Percentiles rank a stretch among this genome's conserved stretches.
Conservation (phyloP, 2,888 invertebrate genomes). For the Drosophila paramelanica region DNA sequence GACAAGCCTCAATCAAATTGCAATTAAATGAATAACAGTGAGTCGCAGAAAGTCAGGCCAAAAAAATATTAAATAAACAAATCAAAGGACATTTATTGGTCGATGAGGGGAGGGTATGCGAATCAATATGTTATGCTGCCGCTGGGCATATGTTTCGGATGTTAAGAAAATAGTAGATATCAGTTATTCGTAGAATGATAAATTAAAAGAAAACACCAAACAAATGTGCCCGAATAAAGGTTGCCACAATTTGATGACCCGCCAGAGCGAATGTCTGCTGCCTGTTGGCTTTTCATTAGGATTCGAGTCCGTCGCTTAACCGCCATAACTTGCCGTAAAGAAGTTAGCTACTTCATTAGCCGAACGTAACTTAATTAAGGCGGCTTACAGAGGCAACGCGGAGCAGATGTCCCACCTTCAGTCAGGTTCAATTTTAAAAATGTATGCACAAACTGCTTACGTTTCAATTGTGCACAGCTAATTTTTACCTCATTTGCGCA, state of each 20-base stretch:
- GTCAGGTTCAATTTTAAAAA: slow-evolving; percentile 57
- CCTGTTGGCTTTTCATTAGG: slow-evolving; percentile 21
- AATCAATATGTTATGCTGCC: neutral
- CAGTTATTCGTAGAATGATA: slow-evolving; percentile 5
- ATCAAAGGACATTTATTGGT: slow-evolving; percentile 55
- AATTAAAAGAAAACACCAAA: slow-evolving; percentile 38
- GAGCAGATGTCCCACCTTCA: neutral
- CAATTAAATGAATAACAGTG: slow-evolving; percentile 67
- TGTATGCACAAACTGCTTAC: slow-evolving; percentile 36
- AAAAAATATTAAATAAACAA: slow-evolving; percentile 61
- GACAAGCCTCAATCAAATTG: slow-evolving; percentile 66
- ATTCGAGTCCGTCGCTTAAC: slow-evolving; percentile 16
- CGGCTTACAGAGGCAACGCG: slow-evolving; percentile 10
- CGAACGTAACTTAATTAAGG: slow-evolving; percentile 68
- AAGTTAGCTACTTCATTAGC: slow-evolving; percentile 72
- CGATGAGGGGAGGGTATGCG: slow-evolving; percentile 33
- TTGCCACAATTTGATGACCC: neutral
- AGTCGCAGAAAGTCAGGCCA: slow-evolving; percentile 34
- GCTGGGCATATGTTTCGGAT: slow-evolving; percentile 14
- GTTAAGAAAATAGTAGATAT: slow-evolving; percentile 1
- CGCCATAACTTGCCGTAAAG: slow-evolving; percentile 61
- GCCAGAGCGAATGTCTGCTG: neutral
- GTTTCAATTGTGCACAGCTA: slow-evolving; percentile 45
- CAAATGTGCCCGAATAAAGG: neutral
- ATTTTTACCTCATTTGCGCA: slow-evolving; percentile 47